phyloP scores from a whole-genome alignment of 2,113 vertebrate genomes.

The Psophia crepitans region DNA sequence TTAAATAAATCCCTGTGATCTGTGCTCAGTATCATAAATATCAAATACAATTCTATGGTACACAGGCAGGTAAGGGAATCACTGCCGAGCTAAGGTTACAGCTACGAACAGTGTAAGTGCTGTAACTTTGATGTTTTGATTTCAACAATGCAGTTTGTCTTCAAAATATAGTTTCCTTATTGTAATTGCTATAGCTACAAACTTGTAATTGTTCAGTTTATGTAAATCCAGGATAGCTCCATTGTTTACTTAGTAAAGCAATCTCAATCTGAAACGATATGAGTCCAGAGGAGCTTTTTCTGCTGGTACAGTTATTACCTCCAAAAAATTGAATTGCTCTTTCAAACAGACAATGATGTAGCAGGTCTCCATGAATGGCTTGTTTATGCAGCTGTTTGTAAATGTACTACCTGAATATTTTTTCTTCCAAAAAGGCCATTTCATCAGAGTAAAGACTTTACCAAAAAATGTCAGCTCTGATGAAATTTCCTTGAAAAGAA shows the following conservation, averaged over 20 bases:
- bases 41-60: background rate
- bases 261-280: background rate
- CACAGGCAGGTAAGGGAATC: background rate
- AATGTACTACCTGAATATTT: background rate
- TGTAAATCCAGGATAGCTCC: background rate
- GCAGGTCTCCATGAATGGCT: background rate
- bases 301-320: background rate
- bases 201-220: background rate
- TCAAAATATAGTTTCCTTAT: background rate
- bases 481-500: background rate
- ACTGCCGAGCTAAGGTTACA: background rate
- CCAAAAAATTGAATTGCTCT: background rate
- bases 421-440: background rate
- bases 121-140: background rate
- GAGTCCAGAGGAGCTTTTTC: background rate
- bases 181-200: background rate
- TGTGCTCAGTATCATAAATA: background rate
- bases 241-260: background rate
- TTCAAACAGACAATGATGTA: background rate
- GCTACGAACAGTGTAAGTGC: background rate
- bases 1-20: background rate
- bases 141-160: background rate
- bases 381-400: background rate
- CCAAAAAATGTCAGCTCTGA: background rate
- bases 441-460: background rate